Base-by-base conservation (phyloP, 2,113 vertebrate species). In the Donacobius atricapilla region DNA sequence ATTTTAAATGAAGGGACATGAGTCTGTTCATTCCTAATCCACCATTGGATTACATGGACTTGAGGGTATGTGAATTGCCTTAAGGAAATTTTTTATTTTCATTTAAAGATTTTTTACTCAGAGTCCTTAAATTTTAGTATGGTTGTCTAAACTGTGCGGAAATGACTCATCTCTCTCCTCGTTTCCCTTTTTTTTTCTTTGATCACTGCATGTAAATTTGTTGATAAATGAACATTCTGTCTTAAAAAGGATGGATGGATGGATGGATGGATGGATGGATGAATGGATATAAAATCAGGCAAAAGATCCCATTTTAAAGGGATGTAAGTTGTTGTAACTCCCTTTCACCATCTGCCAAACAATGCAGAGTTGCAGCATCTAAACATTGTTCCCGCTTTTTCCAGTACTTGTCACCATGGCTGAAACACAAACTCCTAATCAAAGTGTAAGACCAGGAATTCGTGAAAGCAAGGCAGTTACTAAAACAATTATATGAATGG, bases 21-120 rank as follows among this genome's bases (percentile, higher is more conserved):
- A 69, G 4, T 50, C 27, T 61, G 8, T 5, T 56, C 5, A 44
- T 40, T 87, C 47, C 11, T 69, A 61, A 77, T 42, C 5, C 22
- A 44, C 21, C 2, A 17, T 24, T n/a, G 2, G 20, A 56, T 30
- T 28, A 3, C 2, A 4, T 3, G 5, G 30, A 77, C 1, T 9
- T 60, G 35, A 83, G 13, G 5, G 1, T 9, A 33, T 19, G 13
- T 22, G 7, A 85, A 57, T 39, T 86, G 21, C 3, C 33, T 56
- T 69, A 64, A 77, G 73, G 27, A 2, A 19, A 51, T 70, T 21
- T 23, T 37, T 56, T 7, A 57, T 58, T 95, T 79, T 86, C 2
- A 80, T 42, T 65, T 53, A 9, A 3, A 69, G 15, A 45, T 21
- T 30, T 57, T 39, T 57, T 51, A n/a, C 61, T 61, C 13, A 45